Evolutionary conservation across 2,888 invertebrate species (phyloP).

Genomic region (Lottia scabra): DNA sequence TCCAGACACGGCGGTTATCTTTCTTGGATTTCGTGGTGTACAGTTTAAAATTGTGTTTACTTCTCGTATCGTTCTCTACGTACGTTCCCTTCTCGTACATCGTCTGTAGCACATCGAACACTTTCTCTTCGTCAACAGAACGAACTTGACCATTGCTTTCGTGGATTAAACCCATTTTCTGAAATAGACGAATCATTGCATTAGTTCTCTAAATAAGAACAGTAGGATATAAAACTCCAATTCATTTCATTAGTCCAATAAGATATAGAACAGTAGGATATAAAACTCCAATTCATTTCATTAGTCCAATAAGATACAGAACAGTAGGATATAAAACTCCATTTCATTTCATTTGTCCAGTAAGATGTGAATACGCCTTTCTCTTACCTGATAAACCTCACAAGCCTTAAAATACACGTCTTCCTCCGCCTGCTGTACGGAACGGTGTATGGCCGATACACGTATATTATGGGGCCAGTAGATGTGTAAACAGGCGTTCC

Average conservation of each 20-base stretch:
- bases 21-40: conserved; percentile 7
- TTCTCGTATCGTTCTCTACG: background rate
- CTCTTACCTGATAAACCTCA: conserved; percentile 30
- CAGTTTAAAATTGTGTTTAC: conserved; percentile 17
- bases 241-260: background rate
- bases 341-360: too few relatives aligned
- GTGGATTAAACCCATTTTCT: conserved; percentile 34
- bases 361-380: too few relatives aligned
- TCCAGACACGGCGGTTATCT: conserved; percentile 24
- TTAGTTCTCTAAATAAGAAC: too few relatives aligned
- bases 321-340: too few relatives aligned
- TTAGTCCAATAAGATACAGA: background rate
- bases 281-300: background rate
- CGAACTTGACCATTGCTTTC: background rate
- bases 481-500: conserved; percentile 29
- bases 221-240: too few relatives aligned
- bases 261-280: background rate
- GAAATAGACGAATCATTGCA: background rate
- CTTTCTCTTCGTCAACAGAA: conserved; percentile 18
- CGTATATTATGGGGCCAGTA: conserved; percentile 31
- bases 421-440: conserved; percentile 25
- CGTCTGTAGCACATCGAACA: conserved; percentile 26
- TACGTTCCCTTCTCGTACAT: conserved; percentile 17
- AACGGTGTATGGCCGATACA: conserved; percentile 27
- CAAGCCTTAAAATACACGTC: conserved; percentile 39